Base-by-base conservation (phyloP, 2,888 invertebrate species). In the Callyntrura guangdongensis region DNA sequence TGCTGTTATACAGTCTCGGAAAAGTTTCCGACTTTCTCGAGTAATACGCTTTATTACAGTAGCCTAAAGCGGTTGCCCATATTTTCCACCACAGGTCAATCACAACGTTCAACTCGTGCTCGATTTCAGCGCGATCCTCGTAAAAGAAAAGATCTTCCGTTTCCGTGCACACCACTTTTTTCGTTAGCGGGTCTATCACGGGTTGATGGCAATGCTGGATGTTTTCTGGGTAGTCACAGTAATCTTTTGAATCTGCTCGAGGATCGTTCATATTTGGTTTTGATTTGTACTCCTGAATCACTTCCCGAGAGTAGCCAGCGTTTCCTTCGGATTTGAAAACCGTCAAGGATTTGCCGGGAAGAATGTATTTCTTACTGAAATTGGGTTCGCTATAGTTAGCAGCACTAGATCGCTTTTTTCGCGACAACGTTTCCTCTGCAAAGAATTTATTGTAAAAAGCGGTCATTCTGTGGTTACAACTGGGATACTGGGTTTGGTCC, bases 21-120 rank as follows among this genome's bases (percentile, higher is more conserved):
- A 92, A 92, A 0, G 87, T 87, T 17, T 91, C 91, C 8, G 89
- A 64, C 53, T 92, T 92, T 14, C 91, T 27, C 11, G 49, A n/a
- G 1, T 12, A 8, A 53, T 91, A 91, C 27, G 69, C 77, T 14
- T 82, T 81, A 53, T 92, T 91, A 36, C 92, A 92, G 49, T 86
- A 92, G 12, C 92, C 92, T 5, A 86, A 67, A 0, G 83, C 89
- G 47, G 92, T 92, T 0, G 89, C 67, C 61, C 85, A 91, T 20
- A 92, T 92, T 61, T 91, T 92, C 92, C 92, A 92, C 56, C 89
- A 85, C 17, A 89, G 25, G 56, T 92, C 92, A 22, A 92, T 91
- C 6, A 89, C 91, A 47, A 89, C 64, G 49, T 91, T 89, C 27
- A 92, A 27, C 25, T 91, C 92, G 69, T 77, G 89, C 9, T 89